Percentiles rank a stretch among this genome's conserved stretches.
phyloP scores from a whole-genome alignment of 2,797 vertebrate species.

The Merluccius polli region DNA sequence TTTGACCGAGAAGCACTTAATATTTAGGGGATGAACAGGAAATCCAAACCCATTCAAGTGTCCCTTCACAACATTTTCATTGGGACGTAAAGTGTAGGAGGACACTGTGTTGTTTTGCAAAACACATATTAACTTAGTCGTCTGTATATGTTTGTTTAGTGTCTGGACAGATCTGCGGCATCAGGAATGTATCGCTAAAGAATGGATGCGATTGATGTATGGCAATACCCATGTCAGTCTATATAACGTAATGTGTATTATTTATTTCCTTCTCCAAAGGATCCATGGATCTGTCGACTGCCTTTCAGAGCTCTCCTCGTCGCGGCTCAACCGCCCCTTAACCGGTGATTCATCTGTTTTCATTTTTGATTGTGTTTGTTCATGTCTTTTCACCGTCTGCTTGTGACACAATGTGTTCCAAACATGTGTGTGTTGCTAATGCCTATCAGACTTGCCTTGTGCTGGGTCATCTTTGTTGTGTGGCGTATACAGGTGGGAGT shows the following conservation, averaged over 20 bases:
- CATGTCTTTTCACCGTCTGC: neutral
- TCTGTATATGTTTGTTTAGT: neutral
- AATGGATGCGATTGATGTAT: too few relatives aligned
- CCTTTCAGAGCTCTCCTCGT: slow-evolving; percentile 84
- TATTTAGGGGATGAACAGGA: too few relatives aligned
- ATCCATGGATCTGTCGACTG: slow-evolving; percentile 88
- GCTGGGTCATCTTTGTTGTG: neutral
- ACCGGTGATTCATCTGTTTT: slow-evolving; percentile 74
- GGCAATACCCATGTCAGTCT: neutral
- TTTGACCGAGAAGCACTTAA: too few relatives aligned
- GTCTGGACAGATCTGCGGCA: neutral
- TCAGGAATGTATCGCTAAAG: too few relatives aligned
- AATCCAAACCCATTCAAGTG: too few relatives aligned
- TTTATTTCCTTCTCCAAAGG: slow-evolving; percentile 43
- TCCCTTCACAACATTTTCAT: neutral
- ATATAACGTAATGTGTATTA: neutral
- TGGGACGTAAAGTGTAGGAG: neutral
- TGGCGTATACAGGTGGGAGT: neutral
- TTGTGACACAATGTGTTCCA: neutral
- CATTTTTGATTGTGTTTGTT: neutral
- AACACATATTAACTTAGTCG: neutral
- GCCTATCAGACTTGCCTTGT: neutral
- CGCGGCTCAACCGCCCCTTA: slow-evolving; percentile 76
- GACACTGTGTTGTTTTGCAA: too few relatives aligned
- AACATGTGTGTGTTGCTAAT: neutral